Conservation (phyloP, 2,797 vertebrate genomes). For the Gymnocypris eckloni region DNA sequence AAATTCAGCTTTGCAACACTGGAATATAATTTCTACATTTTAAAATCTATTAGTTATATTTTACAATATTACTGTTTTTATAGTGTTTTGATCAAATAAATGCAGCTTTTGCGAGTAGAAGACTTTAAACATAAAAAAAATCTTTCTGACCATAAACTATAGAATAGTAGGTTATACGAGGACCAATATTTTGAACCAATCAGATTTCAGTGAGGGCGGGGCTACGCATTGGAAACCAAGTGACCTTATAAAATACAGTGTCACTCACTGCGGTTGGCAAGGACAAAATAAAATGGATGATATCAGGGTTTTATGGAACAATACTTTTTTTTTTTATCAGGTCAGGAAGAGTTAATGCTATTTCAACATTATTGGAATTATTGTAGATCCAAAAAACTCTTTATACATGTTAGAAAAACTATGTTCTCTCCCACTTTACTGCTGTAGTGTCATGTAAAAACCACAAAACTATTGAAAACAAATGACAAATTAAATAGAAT, state of each 20-base stretch:
- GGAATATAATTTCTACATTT: neutral
- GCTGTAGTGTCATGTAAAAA: neutral
- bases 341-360: neutral
- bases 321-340: neutral
- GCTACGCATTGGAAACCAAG: neutral
- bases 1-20: too few relatives aligned
- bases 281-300: neutral
- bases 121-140: too few relatives aligned
- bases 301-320: neutral
- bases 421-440: neutral
- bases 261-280: neutral
- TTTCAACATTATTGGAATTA: neutral
- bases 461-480: neutral
- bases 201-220: neutral
- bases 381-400: neutral
- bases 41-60: neutral
- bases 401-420: neutral
- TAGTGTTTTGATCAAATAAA: too few relatives aligned
- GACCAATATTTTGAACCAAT: neutral
- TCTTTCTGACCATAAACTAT: too few relatives aligned
- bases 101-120: too few relatives aligned
- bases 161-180: neutral
- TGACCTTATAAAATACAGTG: too few relatives aligned
- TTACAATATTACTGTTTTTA: neutral
- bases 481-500: neutral